phyloP scores from a whole-genome alignment of 1,140 invertebrate species.

The Lepidotrigona ventralis region DNA sequence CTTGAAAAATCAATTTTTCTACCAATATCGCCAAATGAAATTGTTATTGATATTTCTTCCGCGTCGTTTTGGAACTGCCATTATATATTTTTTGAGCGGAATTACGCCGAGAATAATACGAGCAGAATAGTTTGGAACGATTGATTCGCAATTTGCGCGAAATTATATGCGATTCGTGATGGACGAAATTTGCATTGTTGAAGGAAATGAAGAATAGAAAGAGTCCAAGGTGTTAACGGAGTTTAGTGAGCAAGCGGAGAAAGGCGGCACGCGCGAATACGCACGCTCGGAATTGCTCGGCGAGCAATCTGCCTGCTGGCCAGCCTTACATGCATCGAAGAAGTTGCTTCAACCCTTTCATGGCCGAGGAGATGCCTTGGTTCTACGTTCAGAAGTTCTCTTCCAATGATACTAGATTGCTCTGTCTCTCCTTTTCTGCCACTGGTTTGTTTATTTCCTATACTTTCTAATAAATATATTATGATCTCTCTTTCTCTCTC shows the following conservation, averaged over 20 bases:
- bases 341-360: conserved; percentile 51
- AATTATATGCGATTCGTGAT: too few species aligned
- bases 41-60: too few species aligned
- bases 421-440: background rate
- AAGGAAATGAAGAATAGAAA: too few species aligned
- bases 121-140: too few species aligned
- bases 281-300: conserved; percentile 54
- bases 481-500: background rate
- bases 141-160: too few species aligned
- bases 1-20: too few species aligned
- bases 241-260: conserved; percentile 38
- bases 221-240: background rate
- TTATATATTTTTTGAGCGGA: too few species aligned
- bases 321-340: conserved; percentile 47
- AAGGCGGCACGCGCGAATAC: conserved; percentile 57
- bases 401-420: background rate
- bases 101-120: too few species aligned
- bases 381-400: background rate
- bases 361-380: conserved; percentile 19
- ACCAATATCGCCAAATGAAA: too few species aligned
- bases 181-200: too few species aligned
- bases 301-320: conserved; percentile 50
- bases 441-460: background rate
- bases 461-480: background rate
- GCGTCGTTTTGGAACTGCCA: too few species aligned